Percentiles rank a stretch among this genome's conserved stretches.
Evolutionary conservation across 2,888 invertebrate species (phyloP).

Genomic region (Dichetophora obliterata): DNA sequence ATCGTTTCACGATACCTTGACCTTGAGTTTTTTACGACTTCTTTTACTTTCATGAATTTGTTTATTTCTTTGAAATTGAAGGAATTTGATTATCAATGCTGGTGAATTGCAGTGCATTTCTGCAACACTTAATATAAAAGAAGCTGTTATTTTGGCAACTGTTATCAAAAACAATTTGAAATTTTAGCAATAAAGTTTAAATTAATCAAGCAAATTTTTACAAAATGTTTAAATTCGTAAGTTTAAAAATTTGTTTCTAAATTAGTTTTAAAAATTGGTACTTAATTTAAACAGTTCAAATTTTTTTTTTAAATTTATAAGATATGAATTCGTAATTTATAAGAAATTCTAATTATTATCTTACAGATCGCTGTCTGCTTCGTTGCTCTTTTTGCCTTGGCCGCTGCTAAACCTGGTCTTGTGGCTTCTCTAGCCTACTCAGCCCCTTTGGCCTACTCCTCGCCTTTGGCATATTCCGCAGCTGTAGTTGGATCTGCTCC

Average conservation of each 20-base stretch:
- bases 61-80: background rate
- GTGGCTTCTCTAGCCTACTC: slow-evolving; percentile 43
- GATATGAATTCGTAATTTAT: too few relatives aligned
- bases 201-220: slow-evolving; percentile 29
- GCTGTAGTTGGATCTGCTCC: slow-evolving; percentile 58
- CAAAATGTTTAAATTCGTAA: slow-evolving; percentile 63
- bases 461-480: slow-evolving; percentile 44
- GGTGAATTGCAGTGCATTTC: background rate
- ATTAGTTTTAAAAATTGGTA: background rate
- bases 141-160: background rate
- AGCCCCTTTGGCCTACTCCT: slow-evolving; percentile 44
- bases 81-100: background rate
- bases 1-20: too few relatives aligned
- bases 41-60: too few relatives aligned
- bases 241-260: slow-evolving; percentile 41
- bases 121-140: background rate
- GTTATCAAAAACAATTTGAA: slow-evolving; percentile 2
- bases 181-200: slow-evolving; percentile 31
- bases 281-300: background rate
- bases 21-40: too few relatives aligned
- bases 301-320: too few relatives aligned
- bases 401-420: slow-evolving; percentile 54
- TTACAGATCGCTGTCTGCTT: slow-evolving; percentile 58
- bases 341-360: too few relatives aligned
- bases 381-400: slow-evolving; percentile 60